Evolutionary conservation across 2,113 vertebrate species (phyloP).

Genomic region (Herpailurus yagouaroundi): DNA sequence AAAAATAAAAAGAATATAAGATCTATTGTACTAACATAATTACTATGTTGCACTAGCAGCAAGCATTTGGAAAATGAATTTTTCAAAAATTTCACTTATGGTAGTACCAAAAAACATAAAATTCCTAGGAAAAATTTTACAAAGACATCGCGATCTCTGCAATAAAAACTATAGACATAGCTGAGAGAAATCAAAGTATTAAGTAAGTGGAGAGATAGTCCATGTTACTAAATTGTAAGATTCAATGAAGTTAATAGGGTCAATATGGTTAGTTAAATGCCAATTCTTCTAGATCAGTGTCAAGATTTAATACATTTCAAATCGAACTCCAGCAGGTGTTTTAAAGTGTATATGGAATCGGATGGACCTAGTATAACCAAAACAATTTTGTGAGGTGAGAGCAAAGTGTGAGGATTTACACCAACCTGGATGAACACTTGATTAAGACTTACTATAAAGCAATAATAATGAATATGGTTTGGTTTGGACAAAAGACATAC

Average conservation of each 20-base stretch:
- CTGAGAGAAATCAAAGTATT: background rate
- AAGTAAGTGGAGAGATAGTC: background rate
- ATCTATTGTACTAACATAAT: background rate
- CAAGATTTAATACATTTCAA: background rate
- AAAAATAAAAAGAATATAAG: background rate
- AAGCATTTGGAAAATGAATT: background rate
- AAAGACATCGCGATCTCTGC: background rate
- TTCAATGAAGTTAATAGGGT: background rate
- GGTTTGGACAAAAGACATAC: background rate
- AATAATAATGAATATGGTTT: background rate
- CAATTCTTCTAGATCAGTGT: background rate
- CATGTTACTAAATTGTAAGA: background rate
- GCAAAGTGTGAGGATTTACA: background rate
- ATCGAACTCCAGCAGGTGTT: background rate
- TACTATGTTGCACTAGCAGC: background rate
- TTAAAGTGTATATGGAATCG: background rate
- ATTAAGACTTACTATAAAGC: background rate
- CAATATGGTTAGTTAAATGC: background rate
- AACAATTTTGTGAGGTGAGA: background rate
- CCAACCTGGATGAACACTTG: background rate
- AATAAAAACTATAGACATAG: background rate
- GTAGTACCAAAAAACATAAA: background rate
- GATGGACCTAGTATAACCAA: background rate
- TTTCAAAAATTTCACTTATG: background rate
- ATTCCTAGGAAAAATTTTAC: background rate